Evolutionary conservation across 2,888 invertebrate species (phyloP).

Genomic region (Diaperis boleti): DNA sequence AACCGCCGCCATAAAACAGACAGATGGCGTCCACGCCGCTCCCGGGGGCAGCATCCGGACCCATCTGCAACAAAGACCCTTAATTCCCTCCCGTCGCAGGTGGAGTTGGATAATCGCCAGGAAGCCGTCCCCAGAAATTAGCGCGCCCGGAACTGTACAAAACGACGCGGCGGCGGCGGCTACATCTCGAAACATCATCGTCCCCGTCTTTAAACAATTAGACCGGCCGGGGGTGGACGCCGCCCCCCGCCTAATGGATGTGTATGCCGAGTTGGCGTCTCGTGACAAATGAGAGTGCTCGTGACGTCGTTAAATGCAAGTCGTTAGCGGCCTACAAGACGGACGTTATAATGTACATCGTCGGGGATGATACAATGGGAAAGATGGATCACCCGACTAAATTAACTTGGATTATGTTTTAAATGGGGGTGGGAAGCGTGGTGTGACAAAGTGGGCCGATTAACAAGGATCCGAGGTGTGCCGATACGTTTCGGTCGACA

Average conservation of each 20-base stretch:
- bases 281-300: slow-evolving; percentile 52
- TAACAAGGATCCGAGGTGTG: not conserved
- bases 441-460: slow-evolving; percentile 16
- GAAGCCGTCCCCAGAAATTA: not conserved
- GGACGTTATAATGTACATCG: slow-evolving; percentile 51
- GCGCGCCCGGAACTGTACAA: not conserved
- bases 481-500: too few species aligned
- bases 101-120: not conserved
- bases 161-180: not conserved
- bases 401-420: slow-evolving; percentile 45
- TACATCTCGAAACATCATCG: not conserved
- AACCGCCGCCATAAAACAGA: slow-evolving; percentile 2
- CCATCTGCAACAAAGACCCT: slow-evolving; percentile 6
- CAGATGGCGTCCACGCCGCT: not conserved
- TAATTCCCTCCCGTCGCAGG: slow-evolving; percentile 2
- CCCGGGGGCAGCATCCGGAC: slow-evolving; percentile 3
- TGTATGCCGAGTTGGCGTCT: slow-evolving; percentile 47
- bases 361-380: slow-evolving; percentile 42
- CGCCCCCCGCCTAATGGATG: slow-evolving; percentile 47
- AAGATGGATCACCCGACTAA: slow-evolving; percentile 46
- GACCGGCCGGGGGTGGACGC: slow-evolving; percentile 20
- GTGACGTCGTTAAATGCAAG: slow-evolving; percentile 54
- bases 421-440: slow-evolving; percentile 17
- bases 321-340: slow-evolving; percentile 53
- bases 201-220: slow-evolving; percentile 21